These are phyloP conservation scores for Crossocerus cetratus DNA, from an alignment of 2,888 invertebrate genomes.

Conservation along the genomic window DNA sequence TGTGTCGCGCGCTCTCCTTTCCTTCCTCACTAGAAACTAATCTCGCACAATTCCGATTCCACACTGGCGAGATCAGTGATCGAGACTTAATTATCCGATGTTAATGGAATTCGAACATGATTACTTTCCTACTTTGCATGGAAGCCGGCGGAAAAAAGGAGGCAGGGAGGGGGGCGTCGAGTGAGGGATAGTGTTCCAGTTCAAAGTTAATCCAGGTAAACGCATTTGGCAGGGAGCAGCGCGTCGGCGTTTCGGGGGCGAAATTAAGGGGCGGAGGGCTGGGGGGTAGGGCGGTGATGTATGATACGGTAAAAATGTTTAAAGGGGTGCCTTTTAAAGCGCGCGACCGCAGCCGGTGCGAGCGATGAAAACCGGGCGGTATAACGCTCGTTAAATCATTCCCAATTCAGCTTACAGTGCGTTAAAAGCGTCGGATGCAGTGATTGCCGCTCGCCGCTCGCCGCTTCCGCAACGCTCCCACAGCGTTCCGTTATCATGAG, in stretches of 20 bases:
- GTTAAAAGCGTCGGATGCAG: slow-evolving; percentile 51
- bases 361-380: slow-evolving; percentile 13
- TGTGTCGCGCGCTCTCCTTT: not conserved
- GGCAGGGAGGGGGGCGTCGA: slow-evolving; percentile 10
- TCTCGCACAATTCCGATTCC: too few species aligned
- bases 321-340: slow-evolving; percentile 9
- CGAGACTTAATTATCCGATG: too few species aligned
- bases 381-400: slow-evolving; percentile 37
- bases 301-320: not conserved
- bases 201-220: too few species aligned
- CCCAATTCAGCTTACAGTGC: slow-evolving; percentile 47
- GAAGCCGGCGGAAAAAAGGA: not conserved
- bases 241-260: too few species aligned
- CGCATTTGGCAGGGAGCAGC: too few species aligned
- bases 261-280: too few species aligned
- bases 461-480: slow-evolving; percentile 37
- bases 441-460: slow-evolving; percentile 50
- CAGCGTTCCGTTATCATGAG: slow-evolving; percentile 20
- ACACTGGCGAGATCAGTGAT: too few species aligned
- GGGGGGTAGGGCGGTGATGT: not conserved
- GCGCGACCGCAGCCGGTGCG: not conserved
- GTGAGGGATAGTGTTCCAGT: slow-evolving; percentile 12
- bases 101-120: too few species aligned
- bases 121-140: too few species aligned
- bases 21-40: not conserved